Evolutionary conservation across 2,113 vertebrate species (phyloP).

Genomic region (Ictalurus furcatus): DNA sequence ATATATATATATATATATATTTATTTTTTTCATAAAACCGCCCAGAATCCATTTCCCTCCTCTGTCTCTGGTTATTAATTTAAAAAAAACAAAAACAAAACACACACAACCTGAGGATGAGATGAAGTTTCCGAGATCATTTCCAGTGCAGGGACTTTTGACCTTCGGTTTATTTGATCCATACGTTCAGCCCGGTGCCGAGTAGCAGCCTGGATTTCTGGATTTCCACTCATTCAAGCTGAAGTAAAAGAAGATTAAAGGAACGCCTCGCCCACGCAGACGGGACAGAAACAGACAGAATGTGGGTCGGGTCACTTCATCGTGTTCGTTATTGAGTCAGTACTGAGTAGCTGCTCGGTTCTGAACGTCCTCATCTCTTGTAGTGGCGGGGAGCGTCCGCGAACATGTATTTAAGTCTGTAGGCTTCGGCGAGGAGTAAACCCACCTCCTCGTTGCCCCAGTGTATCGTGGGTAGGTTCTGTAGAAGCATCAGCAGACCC

Average conservation of each 20-base stretch:
- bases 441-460: conserved; percentile 99
- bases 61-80: conserved; percentile 9
- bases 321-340: background rate
- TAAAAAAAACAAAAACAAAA: background rate
- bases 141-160: conserved; percentile 12
- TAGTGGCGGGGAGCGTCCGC: conserved; percentile 97
- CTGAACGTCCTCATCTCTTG: conserved; percentile 81
- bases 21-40: conserved; percentile 24
- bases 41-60: background rate
- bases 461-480: conserved; percentile 98
- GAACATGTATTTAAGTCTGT: conserved; percentile 99
- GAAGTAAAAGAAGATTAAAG: conserved; percentile 6
- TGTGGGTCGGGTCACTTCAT: background rate
- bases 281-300: background rate
- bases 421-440: conserved; percentile 94
- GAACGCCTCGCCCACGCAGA: background rate
- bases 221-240: background rate
- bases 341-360: background rate
- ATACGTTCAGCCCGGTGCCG: background rate
- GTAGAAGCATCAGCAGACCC: conserved; percentile 95
- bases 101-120: conserved; percentile 7
- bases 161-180: background rate
- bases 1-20: too few species aligned
- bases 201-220: conserved; percentile 16
- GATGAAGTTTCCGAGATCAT: conserved; percentile 6